These are phyloP conservation scores for Habrosyne pyritoides DNA, from an alignment of 2,888 invertebrate species.

Conservation along the genomic window DNA sequence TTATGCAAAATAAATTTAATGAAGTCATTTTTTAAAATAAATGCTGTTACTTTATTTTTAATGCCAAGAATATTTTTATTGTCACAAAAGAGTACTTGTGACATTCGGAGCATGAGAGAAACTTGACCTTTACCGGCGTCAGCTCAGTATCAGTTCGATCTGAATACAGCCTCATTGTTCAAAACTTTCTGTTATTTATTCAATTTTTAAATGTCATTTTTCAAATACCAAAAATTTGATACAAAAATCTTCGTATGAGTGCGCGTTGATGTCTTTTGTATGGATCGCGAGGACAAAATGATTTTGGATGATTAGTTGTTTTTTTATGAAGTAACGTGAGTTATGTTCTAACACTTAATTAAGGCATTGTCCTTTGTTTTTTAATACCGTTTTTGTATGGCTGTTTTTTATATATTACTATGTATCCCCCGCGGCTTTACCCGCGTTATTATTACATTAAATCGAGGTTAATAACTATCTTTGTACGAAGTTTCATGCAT, in stretches of 20 bases:
- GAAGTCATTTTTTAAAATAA: slow-evolving; percentile 3
- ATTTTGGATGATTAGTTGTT: background rate
- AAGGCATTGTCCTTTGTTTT: background rate
- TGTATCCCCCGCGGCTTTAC: no score
- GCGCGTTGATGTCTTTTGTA: slow-evolving; percentile 7
- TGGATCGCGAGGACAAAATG: background rate
- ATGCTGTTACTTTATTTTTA: slow-evolving; percentile 11
- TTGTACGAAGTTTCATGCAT: no score
- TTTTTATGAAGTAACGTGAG: background rate
- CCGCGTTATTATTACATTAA: no score
- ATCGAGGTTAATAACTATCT: no score
- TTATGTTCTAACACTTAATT: background rate
- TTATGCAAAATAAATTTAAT: background rate
- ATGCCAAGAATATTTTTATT: slow-evolving; percentile 31
- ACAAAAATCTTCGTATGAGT: background rate
- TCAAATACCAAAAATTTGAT: background rate
- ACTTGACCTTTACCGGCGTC: slow-evolving; percentile 42
- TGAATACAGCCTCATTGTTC: slow-evolving; percentile 27
- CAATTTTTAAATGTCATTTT: slow-evolving; percentile 12
- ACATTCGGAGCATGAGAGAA: slow-evolving; percentile 40
- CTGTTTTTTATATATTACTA: no score
- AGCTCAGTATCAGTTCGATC: slow-evolving; percentile 25
- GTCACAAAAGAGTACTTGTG: slow-evolving; percentile 33
- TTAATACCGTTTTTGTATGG: background rate
- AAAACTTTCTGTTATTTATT: slow-evolving; percentile 32